Base-by-base conservation (phyloP, 2,113 vertebrate species). In the Gallinago paraguaiae region DNA sequence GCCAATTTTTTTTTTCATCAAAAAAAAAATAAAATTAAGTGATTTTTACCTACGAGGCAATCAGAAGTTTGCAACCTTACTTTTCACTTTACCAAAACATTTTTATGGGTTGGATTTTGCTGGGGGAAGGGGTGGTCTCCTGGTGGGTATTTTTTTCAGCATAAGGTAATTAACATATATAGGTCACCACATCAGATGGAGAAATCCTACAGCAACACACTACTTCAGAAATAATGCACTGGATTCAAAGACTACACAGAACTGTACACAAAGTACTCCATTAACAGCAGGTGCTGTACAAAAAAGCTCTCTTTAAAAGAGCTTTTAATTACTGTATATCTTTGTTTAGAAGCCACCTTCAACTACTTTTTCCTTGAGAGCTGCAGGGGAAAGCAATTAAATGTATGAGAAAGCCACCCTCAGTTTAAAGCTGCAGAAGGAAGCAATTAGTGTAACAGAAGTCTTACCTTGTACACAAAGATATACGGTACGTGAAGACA, bases 291-390 rank as follows among this genome's bases (percentile, higher is more conserved):
- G 82, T 92, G 88, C 41, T 54, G 56, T 18, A 61, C 11, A 50
- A 83, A 89, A 96, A 82, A 82, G 9, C 80, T 90, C 4, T 61
- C 61, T 87, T 88, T 82, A 51, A 91, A 90, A 86, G 41, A 82
- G 69, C 53, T 82, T 90, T 96, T 91, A 94, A 96, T 95, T 92
- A 97, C 85, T 94, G 77, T 92, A 92, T 91, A 70, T 78, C 92
- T 92, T 88, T 84, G 90, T 93, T 95, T 92, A 91, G 70, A 89
- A 94, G 81, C 51, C 64, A 83, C 82, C 77, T 93, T 86, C 71
- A 59, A 51, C 87, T 89, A 84, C 41, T 19, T 89, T 88, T 77
- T 94, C 54, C 77, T 68, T 82, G 48, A 0, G 1, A 93, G 77
- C 45, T 88, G 68, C 63, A 78, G 67, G 50, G 18, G 41, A 91